Evolutionary conservation across 2,888 invertebrate genomes (phyloP).

Genomic region (Cotesia congregata): DNA sequence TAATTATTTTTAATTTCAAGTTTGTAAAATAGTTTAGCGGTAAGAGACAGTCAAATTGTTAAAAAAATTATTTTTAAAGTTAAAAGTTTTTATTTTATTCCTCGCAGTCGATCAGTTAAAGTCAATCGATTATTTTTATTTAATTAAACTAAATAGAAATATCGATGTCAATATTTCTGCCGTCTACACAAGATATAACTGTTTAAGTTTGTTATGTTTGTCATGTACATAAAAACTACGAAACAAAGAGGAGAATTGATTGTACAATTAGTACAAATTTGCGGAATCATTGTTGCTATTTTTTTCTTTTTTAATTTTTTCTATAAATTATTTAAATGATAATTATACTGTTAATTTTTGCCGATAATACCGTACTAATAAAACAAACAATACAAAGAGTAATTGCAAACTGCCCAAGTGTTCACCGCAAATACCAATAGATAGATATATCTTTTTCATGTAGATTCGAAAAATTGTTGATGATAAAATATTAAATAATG

Average conservation of each 20-base stretch:
- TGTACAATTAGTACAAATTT: constrained; percentile 11
- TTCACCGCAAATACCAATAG: constrained; percentile 60
- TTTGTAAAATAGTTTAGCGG: background rate
- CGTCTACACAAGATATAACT: background rate
- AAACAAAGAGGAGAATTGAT: background rate
- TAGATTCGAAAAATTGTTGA: constrained; percentile 48
- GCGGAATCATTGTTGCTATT: background rate
- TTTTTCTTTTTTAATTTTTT: background rate
- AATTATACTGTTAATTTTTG: constrained; percentile 1
- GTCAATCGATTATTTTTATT: background rate
- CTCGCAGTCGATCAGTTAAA: background rate
- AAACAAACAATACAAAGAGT: background rate
- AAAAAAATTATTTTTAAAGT: background rate
- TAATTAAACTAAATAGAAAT: background rate
- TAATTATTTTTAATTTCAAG: background rate
- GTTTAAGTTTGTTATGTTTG: background rate
- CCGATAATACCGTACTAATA: background rate
- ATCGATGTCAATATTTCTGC: background rate
- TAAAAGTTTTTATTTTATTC: background rate
- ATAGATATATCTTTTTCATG: constrained; percentile 58
- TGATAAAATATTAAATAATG: constrained; percentile 39
- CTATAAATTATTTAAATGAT: background rate
- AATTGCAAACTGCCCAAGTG: constrained; percentile 65
- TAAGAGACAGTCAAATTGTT: background rate
- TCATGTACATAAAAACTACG: constrained; percentile 12